These are phyloP conservation scores for Aspiorhynchus laticeps DNA, from an alignment of 2,113 vertebrate genomes.

Conservation along the genomic window DNA sequence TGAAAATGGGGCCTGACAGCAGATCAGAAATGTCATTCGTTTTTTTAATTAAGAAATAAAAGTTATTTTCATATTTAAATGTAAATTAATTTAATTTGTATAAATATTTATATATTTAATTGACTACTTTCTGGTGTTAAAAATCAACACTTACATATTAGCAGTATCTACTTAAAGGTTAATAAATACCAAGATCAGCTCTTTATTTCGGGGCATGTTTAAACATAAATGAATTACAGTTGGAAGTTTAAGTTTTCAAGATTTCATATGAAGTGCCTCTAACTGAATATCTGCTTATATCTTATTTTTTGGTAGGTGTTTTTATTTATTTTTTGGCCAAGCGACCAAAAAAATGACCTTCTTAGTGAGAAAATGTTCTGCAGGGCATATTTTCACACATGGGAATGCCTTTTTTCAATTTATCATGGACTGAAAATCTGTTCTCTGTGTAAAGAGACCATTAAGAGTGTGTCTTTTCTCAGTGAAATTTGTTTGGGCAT, in stretches of 20 bases:
- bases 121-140: neutral
- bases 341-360: neutral
- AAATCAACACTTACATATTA: neutral
- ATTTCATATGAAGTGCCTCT: neutral
- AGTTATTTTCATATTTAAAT: neutral
- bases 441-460: neutral
- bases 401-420: neutral
- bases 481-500: neutral
- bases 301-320: neutral
- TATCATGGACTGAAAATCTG: neutral
- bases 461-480: constrained; percentile 15
- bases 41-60: neutral
- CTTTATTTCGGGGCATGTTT: neutral
- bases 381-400: neutral
- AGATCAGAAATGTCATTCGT: neutral
- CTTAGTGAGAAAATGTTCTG: neutral
- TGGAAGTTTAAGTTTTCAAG: neutral
- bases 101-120: neutral
- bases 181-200: neutral
- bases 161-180: neutral
- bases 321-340: neutral
- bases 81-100: neutral
- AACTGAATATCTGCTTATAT: neutral
- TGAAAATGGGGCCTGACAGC: neutral
- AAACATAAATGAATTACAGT: neutral